Evolutionary conservation across 2,113 vertebrate genomes (phyloP), one percentile per base, ranked within the genome.

Genomic region (Elephantulus edwardii): DNA sequence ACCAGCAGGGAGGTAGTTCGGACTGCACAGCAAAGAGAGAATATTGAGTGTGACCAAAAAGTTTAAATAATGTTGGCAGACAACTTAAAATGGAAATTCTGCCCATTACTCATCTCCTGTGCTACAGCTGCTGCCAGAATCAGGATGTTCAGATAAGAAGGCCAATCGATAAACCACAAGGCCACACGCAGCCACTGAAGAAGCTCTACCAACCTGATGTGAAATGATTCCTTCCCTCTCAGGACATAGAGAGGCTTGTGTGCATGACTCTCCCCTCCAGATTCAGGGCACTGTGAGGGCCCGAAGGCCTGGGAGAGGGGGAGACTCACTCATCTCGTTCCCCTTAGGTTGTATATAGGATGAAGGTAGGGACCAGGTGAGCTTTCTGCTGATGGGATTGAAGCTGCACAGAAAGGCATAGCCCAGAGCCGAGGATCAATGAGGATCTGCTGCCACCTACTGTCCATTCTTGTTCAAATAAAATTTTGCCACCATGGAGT

Each of bases 361-460:
- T 3, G 22, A 48, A 46, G 1, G 14, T 2, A 68, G 8, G n/a
- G 14, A 48, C 64, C 71, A 70, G 46, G 19, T 12, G 6, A 40
- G 12, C 0, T n/a, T 3, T 13, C 28, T 42, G n/a, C 42, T 2
- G 17, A 93, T 17, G 9, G 13, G 50, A 86, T 83, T 42, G 20
- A 22, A 0, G 2, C 38, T 35, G 14, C 9, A 17, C 1, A 13
- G 54, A 22, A 28, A 24, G 19, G 5, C 13, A 28, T 17, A 56
- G 9, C 0, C 0, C 58, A 19, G 54, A 38, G 19, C 58, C 42
- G 19, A 85, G 7, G 54, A 93, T 38, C 26, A 28, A 54, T 9
- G 52, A 76, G 50, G 79, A 50, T 91, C 91, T 96, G 89, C 92
- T 94, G 97, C 96, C 96, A 96, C 91, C 96, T 97, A 81, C 20